Conservation (phyloP, 2,888 invertebrate genomes). For the Lottia gigantea region DNA sequence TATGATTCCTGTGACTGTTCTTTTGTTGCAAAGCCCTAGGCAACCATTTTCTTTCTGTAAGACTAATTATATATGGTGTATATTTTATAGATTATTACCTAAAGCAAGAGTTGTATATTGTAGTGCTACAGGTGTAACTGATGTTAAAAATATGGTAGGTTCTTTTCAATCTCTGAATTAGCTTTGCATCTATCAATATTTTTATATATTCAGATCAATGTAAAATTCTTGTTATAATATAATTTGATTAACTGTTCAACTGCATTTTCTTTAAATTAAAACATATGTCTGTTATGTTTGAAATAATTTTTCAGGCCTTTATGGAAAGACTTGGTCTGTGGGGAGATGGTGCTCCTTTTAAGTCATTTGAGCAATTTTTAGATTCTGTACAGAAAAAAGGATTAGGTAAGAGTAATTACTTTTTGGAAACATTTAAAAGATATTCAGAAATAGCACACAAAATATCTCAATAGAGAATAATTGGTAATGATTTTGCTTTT, state of each 20-base stretch:
- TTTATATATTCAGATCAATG: background rate
- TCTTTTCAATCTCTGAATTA: background rate
- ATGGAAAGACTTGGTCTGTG: slow-evolving; percentile 66
- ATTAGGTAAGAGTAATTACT: slow-evolving; percentile 45
- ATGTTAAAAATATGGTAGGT: slow-evolving; percentile 66
- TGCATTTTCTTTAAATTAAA: no score
- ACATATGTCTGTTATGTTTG: no score
- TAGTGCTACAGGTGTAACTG: slow-evolving; percentile 66
- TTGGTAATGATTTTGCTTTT: no score
- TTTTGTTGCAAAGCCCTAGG: background rate
- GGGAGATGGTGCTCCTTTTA: slow-evolving; percentile 65
- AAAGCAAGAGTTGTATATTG: slow-evolving; percentile 66
- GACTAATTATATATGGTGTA: background rate
- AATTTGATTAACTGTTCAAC: no score
- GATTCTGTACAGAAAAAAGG: slow-evolving; percentile 64
- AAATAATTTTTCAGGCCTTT: slow-evolving; percentile 59
- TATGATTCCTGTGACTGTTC: no score
- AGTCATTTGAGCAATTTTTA: slow-evolving; percentile 60
- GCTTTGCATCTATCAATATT: slow-evolving; percentile 2
- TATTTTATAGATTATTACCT: slow-evolving; percentile 55
- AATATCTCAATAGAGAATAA: no score
- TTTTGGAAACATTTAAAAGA: no score
- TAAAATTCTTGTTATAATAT: background rate
- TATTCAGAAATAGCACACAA: no score
- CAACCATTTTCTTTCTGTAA: background rate